A percentile compares a stretch with the other conserved stretches of the same genome.
phyloP scores from a whole-genome alignment of 2,888 invertebrate genomes.

The Muschampia staudingeri region DNA sequence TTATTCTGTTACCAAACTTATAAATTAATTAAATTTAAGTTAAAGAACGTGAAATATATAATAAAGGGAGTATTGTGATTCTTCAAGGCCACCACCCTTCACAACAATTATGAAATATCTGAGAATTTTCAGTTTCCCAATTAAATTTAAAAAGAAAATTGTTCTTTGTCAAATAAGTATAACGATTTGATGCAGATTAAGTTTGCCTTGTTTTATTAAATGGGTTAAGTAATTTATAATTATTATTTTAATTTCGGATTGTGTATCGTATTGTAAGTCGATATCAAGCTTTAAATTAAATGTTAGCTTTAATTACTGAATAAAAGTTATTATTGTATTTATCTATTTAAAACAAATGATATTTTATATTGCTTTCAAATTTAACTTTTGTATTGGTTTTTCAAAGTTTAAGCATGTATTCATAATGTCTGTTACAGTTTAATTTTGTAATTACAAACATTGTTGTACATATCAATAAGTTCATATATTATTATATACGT shows the following conservation, averaged over 20 bases:
- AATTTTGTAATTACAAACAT: slow-evolving; percentile 55
- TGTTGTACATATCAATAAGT: slow-evolving; percentile 68
- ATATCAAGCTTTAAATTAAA: slow-evolving; percentile 90
- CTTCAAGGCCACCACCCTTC: no score
- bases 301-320: slow-evolving; percentile 90
- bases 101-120: no score
- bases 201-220: neutral
- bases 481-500: slow-evolving; percentile 26
- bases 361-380: slow-evolving; percentile 25
- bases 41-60: no score
- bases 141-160: no score
- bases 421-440: neutral
- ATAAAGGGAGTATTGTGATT: no score
- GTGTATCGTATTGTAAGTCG: slow-evolving; percentile 78
- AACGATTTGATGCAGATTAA: neutral
- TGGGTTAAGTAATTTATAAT: slow-evolving; percentile 59
- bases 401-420: neutral
- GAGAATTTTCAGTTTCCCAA: no score
- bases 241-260: slow-evolving; percentile 63
- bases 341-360: slow-evolving; percentile 73
- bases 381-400: slow-evolving; percentile 58
- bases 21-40: no score
- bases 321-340: slow-evolving; percentile 76
- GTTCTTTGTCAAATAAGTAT: no score
- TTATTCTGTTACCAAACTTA: no score